phyloP scores from a whole-genome alignment of 2,888 invertebrate genomes.

The Lamproptera curius region DNA sequence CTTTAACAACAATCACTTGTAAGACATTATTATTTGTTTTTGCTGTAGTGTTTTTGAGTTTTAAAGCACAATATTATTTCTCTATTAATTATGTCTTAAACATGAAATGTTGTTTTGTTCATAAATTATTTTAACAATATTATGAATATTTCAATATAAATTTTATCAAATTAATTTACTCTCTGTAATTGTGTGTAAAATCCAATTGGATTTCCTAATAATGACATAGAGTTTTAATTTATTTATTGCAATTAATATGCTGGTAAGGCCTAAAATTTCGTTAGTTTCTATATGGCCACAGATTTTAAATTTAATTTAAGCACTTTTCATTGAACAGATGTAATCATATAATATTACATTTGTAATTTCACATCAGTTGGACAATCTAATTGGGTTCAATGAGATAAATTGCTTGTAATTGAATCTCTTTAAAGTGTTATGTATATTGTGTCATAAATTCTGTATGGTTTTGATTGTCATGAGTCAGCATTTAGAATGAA shows the following conservation, averaged over 20 bases:
- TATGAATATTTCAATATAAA: no score
- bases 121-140: no score
- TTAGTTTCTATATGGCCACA: background rate
- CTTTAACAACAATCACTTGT: constrained; percentile 25
- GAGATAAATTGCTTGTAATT: constrained; percentile 30
- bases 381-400: constrained; percentile 27
- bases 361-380: constrained; percentile 5
- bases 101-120: no score
- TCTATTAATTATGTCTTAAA: no score
- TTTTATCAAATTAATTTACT: no score
- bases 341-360: constrained; percentile 10
- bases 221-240: background rate
- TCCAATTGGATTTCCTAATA: background rate
- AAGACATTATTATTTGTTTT: constrained; percentile 13
- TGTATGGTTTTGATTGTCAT: constrained; percentile 19
- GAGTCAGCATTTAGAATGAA: constrained; percentile 31
- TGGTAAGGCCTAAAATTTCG: constrained; percentile 10
- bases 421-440: constrained; percentile 35
- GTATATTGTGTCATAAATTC: constrained; percentile 23
- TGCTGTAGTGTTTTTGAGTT: constrained; percentile 21
- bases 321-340: constrained; percentile 9
- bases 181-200: no score
- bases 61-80: constrained; percentile 20
- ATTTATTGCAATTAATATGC: background rate
- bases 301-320: background rate